Evolutionary conservation across 2,797 vertebrate genomes (phyloP).

Genomic region (Sus cebifrons): DNA sequence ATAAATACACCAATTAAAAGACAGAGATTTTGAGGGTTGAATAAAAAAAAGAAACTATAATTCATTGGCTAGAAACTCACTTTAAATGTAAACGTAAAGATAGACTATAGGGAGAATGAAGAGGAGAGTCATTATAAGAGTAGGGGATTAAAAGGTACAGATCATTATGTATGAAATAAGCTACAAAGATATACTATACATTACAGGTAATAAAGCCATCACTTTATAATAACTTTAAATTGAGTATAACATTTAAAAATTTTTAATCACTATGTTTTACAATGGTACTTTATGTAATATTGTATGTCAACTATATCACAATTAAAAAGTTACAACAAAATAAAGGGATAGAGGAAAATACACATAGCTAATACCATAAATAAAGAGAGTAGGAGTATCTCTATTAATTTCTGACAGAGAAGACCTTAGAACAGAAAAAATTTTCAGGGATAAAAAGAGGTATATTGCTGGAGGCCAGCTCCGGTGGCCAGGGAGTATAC

Average conservation of each 20-base stretch:
- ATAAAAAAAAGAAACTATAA: background rate
- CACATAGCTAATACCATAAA: background rate
- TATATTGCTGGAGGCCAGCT: background rate
- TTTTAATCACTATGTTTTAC: too few species aligned
- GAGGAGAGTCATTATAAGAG: background rate
- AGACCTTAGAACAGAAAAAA: background rate
- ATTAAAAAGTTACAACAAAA: background rate
- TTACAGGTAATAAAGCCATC: too few species aligned
- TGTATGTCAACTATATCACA: too few species aligned
- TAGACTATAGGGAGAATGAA: background rate
- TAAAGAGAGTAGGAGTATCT: background rate
- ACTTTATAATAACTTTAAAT: too few species aligned
- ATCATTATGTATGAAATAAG: too few species aligned
- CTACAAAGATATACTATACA: too few species aligned
- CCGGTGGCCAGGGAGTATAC: too few species aligned
- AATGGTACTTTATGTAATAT: too few species aligned
- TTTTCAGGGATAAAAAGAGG: background rate
- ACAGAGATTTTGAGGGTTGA: background rate
- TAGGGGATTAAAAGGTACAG: background rate
- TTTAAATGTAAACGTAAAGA: background rate
- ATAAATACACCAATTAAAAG: background rate
- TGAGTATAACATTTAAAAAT: too few species aligned
- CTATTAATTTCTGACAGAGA: background rate
- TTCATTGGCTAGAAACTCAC: background rate
- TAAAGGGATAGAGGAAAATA: background rate